Evolutionary conservation across 2,888 invertebrate genomes (phyloP), one percentile per base, ranked within the genome.

Genomic region (Trichogramma dendrolimi): DNA sequence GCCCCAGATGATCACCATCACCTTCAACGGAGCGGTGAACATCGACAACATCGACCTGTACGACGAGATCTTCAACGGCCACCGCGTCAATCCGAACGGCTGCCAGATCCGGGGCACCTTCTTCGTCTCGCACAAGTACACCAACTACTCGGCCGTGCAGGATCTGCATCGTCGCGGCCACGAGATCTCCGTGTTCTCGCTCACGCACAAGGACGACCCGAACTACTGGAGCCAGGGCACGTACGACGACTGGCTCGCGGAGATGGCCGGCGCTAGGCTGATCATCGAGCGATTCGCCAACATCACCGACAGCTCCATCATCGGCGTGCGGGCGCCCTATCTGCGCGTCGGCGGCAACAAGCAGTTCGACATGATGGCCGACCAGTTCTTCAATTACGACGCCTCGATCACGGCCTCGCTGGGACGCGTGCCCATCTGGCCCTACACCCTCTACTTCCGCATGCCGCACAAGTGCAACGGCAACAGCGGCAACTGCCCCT

Each of bases 281-380:
- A 93, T 95, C 73, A 83, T 90, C 68, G 93, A 93, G 80, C 86
- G 92, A 70, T 95, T 94, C 75, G 91, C 94, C 60, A 95, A 95
- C 80, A 92, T 95, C 71, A 91, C 92, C 58, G 94, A 95, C 75
- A 92, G 92, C 50, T 91, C 93, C 5, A 91, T 95, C 68, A 92
- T 94, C 71, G 78, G 78, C 11, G 84, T 93, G 69, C 87, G 94
- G 48, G 94, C 94, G 2, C 94, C 94, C 4, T 94, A 93, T 76
- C 82, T 94, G 58, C 85, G 94, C 58, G 92, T 94, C 0, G 95
- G 96, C 66, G 95, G 96, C 66, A 94, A 95, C 83, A 93, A 89
- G 73, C 94, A 95, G 82, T 96, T 96, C 79, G 92, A 94, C 80
- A 96, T 96, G 94, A 95, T 96, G 95, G 88, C 91, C 60, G 94